These are phyloP conservation scores for Stenodera caucasica DNA, from an alignment of 2,888 invertebrate genomes.

Conservation along the genomic window DNA sequence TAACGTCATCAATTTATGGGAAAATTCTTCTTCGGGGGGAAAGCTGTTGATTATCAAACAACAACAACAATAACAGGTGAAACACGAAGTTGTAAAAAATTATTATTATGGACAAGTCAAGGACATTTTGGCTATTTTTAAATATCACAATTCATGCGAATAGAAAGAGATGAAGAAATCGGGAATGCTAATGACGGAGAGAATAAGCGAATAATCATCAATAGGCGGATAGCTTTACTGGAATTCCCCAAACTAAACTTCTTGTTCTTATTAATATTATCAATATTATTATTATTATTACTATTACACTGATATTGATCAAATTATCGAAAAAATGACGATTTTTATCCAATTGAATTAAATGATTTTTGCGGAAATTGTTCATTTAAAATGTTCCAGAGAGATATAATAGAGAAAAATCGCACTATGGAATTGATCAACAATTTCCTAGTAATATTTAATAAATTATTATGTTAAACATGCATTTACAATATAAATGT, in stretches of 20 bases:
- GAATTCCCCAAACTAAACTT: not conserved
- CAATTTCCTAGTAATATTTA: not conserved
- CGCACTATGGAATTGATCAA: not conserved
- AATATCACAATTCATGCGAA: not conserved
- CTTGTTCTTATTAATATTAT: not conserved
- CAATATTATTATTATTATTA: not conserved
- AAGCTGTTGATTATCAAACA: not conserved
- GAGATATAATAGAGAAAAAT: not conserved
- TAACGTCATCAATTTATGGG: not conserved
- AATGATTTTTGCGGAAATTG: no score
- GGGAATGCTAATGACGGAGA: no score
- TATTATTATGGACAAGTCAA: not conserved
- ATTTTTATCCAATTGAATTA: no score
- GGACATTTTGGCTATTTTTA: not conserved
- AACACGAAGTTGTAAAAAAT: not conserved
- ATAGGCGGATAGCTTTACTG: not conserved
- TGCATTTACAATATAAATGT: not conserved
- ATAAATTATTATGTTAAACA: conserved; percentile 3
- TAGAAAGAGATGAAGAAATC: no score
- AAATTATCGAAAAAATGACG: no score
- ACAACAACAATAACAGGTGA: not conserved
- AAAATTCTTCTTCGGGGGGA: not conserved
- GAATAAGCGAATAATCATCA: not conserved
- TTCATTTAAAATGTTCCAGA: no score
- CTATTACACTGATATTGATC: no score